Evolutionary conservation across 1,140 invertebrate genomes (phyloP).

Genomic region (Gyrodactylus bullatarudis): DNA sequence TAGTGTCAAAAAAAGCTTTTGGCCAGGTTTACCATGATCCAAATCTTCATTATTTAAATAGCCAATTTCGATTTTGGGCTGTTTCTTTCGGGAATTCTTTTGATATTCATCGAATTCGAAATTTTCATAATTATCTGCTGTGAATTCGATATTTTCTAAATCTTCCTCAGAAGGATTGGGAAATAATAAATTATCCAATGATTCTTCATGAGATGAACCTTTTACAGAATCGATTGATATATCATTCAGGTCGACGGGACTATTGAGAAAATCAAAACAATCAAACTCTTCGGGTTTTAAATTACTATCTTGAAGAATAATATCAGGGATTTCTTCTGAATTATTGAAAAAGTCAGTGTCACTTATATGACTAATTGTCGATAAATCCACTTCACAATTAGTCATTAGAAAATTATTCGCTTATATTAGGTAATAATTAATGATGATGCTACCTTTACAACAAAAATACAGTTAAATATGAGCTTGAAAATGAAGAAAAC

Average conservation of each 20-base stretch:
- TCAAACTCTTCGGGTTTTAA: background rate
- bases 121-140: background rate
- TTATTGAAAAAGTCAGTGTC: background rate
- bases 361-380: background rate
- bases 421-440: background rate
- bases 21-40: background rate
- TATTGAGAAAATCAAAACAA: background rate
- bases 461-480: too few relatives aligned
- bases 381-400: background rate
- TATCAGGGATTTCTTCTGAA: background rate
- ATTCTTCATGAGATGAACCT: too few relatives aligned
- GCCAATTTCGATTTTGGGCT: background rate
- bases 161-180: background rate
- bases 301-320: background rate
- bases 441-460: too few relatives aligned
- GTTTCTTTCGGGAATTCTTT: background rate
- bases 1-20: constrained; percentile 19
- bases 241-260: too few relatives aligned
- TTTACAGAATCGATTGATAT: too few relatives aligned
- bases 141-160: background rate
- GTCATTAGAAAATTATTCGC: background rate
- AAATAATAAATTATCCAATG: too few relatives aligned
- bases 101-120: background rate
- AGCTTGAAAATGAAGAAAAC: too few relatives aligned
- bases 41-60: background rate